Percentiles rank a stretch among this genome's conserved stretches.
phyloP scores from a whole-genome alignment of 2,797 vertebrate genomes.

The Limosa lapponica region DNA sequence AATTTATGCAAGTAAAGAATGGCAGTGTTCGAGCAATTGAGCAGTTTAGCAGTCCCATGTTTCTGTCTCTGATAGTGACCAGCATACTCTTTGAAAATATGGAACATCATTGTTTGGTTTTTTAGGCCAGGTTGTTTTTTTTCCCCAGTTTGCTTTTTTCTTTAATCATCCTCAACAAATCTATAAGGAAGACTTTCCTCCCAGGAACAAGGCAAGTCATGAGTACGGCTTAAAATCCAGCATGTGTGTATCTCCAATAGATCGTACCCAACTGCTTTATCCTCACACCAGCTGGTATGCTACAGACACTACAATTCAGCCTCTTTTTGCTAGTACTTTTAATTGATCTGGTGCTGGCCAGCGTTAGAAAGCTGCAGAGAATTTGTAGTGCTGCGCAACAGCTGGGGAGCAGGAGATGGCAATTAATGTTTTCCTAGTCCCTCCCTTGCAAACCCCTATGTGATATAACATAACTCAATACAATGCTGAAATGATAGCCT shows the following conservation, averaged over 20 bases:
- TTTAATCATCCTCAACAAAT: background rate
- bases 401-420: background rate
- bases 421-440: background rate
- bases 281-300: background rate
- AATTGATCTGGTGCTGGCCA: background rate
- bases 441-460: background rate
- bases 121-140: accelerated
- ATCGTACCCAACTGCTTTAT: background rate
- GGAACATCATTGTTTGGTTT: background rate
- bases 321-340: background rate
- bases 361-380: background rate
- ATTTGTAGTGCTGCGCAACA: background rate
- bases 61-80: background rate
- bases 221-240: background rate
- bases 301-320: background rate
- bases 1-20: background rate
- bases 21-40: background rate
- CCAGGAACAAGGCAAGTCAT: background rate
- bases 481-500: background rate
- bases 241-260: background rate
- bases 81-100: background rate
- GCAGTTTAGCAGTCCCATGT: background rate
- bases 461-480: background rate
- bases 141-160: background rate
- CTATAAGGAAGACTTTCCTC: background rate